Conservation (phyloP, 2,888 invertebrate genomes). For the Graphium colonna region DNA sequence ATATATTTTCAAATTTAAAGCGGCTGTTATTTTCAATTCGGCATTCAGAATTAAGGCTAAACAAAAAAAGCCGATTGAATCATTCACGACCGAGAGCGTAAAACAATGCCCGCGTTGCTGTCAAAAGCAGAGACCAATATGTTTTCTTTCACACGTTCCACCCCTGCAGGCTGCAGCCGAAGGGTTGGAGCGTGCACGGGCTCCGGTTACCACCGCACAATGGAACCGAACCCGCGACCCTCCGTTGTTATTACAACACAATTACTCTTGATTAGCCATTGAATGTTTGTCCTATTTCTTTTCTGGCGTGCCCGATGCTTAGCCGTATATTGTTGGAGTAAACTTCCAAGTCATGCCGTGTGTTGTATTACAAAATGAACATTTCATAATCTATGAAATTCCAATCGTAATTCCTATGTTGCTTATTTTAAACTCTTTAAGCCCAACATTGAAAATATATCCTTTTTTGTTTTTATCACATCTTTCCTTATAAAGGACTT, state of each 20-base stretch:
- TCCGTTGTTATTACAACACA: constrained; percentile 37
- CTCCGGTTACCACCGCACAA: constrained; percentile 35
- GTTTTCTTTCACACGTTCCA: constrained; percentile 43
- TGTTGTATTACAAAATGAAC: background rate
- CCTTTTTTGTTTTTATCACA: too few species aligned
- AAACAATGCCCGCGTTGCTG: constrained; percentile 28
- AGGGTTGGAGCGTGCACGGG: constrained; percentile 33
- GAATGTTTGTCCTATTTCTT: constrained; percentile 32
- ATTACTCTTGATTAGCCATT: constrained; percentile 42
- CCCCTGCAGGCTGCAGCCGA: constrained; percentile 27
- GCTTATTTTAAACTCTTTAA: too few species aligned
- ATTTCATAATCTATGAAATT: too few species aligned
- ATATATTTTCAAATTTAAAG: too few species aligned
- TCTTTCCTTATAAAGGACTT: too few species aligned
- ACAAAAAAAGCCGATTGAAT: constrained; percentile 12
- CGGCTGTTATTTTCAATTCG: background rate
- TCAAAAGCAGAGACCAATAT: constrained; percentile 36
- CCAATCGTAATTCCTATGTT: too few species aligned
- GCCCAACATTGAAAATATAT: too few species aligned
- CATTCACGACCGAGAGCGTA: constrained; percentile 22
- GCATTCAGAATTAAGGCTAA: constrained; percentile 3
- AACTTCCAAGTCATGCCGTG: background rate
- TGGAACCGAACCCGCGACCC: constrained; percentile 28
- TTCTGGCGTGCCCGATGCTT: constrained; percentile 9
- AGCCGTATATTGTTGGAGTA: constrained; percentile 11